phyloP scores from a whole-genome alignment of 2,113 vertebrate species.

The Peromyscus polionotus region DNA sequence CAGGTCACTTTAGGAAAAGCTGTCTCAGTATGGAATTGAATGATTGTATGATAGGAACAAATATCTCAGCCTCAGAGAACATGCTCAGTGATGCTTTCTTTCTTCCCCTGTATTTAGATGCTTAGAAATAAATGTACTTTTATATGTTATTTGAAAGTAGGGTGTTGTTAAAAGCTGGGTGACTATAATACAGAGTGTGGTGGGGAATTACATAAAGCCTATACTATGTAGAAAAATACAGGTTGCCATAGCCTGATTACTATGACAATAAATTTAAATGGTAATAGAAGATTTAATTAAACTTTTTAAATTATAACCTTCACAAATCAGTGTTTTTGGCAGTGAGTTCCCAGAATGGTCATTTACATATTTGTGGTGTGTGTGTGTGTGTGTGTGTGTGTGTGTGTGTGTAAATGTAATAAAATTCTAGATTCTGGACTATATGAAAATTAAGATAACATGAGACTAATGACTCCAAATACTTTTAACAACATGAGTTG shows the following conservation, averaged over 20 bases:
- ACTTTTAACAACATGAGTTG: constrained; percentile 32
- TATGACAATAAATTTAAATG: constrained; percentile 43
- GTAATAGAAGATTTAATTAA: not conserved
- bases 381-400: not conserved
- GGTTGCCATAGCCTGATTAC: not conserved
- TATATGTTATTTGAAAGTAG: not conserved
- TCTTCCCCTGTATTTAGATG: not conserved
- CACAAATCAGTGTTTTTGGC: not conserved
- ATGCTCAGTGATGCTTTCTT: not conserved
- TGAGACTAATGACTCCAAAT: not conserved
- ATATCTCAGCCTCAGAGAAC: not conserved
- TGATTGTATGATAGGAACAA: not conserved
- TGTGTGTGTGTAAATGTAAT: not conserved
- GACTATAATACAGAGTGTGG: not conserved
- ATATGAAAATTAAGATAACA: constrained; percentile 42
- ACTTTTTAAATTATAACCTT: not conserved
- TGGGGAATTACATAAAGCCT: not conserved
- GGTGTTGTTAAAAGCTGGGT: not conserved
- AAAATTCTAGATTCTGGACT: not conserved
- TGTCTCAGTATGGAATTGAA: not conserved
- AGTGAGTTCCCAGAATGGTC: not conserved
- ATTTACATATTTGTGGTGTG: not conserved
- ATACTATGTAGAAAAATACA: not conserved
- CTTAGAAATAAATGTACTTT: constrained; percentile 16
- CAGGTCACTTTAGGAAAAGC: constrained; percentile 10